These are phyloP conservation scores for Panagrolaimus sp. DNA, from an alignment of 1,140 invertebrate genomes.

Conservation along the genomic window DNA sequence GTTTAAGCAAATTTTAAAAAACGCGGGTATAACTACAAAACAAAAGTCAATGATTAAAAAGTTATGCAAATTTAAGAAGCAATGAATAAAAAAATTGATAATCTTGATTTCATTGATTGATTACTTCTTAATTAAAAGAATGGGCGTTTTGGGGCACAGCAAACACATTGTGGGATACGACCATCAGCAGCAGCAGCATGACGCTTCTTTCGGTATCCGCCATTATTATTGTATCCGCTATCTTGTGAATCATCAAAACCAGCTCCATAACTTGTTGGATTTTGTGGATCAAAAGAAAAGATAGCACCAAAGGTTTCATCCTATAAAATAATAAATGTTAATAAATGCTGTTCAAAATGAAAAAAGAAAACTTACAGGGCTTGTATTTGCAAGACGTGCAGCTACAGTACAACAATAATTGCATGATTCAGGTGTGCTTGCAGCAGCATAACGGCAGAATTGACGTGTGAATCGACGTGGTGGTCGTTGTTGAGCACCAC, in stretches of 20 bases:
- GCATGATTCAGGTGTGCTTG: slow-evolving; percentile 11
- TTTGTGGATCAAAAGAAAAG: slow-evolving; percentile 22
- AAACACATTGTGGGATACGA: slow-evolving; percentile 21
- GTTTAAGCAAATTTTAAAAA: no score
- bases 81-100: no score
- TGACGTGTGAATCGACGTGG: slow-evolving; percentile 16
- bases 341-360: no score
- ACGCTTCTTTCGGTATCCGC: slow-evolving; percentile 19
- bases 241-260: slow-evolving; percentile 12
- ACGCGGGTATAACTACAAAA: no score
- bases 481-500: neutral
- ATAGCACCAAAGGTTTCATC: slow-evolving; percentile 24
- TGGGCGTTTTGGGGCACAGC: slow-evolving; percentile 22
- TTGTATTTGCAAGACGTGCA: slow-evolving; percentile 22
- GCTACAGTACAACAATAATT: slow-evolving; percentile 19
- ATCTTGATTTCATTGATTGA: no score
- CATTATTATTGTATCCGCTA: neutral
- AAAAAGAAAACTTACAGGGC: slow-evolving; percentile 10
- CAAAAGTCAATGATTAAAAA: no score
- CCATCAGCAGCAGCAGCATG: neutral
- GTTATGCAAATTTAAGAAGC: no score
- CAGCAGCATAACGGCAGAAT: slow-evolving; percentile 22
- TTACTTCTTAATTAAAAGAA: neutral
- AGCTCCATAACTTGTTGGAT: slow-evolving; percentile 16
- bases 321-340: neutral